Base-by-base conservation (phyloP, 1,140 invertebrate genomes). In the Pogonognathellus flavescens region DNA sequence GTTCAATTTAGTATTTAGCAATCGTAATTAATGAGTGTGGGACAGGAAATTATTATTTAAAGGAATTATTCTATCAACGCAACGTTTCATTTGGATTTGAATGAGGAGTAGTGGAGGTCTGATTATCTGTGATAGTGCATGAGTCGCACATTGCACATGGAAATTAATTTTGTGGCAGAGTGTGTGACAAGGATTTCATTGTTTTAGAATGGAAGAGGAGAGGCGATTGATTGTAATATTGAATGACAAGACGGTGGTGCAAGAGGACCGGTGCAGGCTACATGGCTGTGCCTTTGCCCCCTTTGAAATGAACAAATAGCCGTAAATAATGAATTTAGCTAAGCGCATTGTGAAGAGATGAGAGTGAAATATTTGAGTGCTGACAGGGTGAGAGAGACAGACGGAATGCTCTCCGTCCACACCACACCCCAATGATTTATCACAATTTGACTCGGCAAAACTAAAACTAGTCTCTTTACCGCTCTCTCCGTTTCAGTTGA, bases 381-480 rank as follows among this genome's bases (percentile, higher is more conserved):
- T 49, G 70, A 76, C n/a, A 49, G 70, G 31, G 49, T 22, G 14
- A 25, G 62, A 66, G 62, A 6, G 0, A 66, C 10, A 25, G 20
- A 25, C 10, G 25, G 62, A 66, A 66, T 66, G 62, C 22, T 25
- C 22, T 66, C 25, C 22, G 20, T 25, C 18, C 20, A 62, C 5
- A 76, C 70, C 70, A 76, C 70, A 76, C 70, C 70, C 70, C 16
- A 76, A 76, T 76, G 70, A 76, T 76, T 76, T 76, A 76, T 76
- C 70, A 76, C 70, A 76, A 49, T 76, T 49, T 76, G 31, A 76
- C 70, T 49, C 70, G 41, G 25, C 70, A 76, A 49, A 49, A 18
- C 70, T 31, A 4, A 8, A 50, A 49, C 70, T 8, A 72, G 66
- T 16, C 25, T 31, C 14, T 49, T 31, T 41, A 11, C 22, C 20